These are phyloP conservation scores for Poeciliopsis presidionis DNA, from an alignment of 2,797 vertebrate genomes.

Conservation along the genomic window DNA sequence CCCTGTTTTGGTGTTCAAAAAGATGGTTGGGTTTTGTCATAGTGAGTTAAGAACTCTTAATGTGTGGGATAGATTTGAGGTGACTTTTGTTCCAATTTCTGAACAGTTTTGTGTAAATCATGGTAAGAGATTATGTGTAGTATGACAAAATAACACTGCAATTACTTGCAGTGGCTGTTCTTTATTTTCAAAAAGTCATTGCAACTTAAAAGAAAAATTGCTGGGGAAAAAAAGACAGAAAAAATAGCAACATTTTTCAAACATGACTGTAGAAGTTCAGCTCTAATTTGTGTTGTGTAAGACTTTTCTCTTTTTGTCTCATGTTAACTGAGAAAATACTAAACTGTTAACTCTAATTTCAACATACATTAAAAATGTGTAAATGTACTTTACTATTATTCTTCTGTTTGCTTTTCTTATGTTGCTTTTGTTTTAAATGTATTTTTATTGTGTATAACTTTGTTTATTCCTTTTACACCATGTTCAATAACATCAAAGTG, in stretches of 20 bases:
- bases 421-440: no score
- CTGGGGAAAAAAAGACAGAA: not conserved
- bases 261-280: not conserved
- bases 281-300: not conserved
- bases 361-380: not conserved
- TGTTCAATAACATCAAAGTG: no score
- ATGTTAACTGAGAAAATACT: not conserved
- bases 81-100: no score
- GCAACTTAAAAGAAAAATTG: not conserved
- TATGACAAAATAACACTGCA: not conserved
- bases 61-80: not conserved
- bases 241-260: not conserved
- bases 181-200: not conserved
- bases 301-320: not conserved
- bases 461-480: no score
- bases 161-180: not conserved
- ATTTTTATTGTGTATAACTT: no score
- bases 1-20: slow-evolving; percentile 15
- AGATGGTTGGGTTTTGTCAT: not conserved
- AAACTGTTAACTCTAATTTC: not conserved
- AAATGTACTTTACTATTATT: no score
- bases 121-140: no score
- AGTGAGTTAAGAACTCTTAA: not conserved
- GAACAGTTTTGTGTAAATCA: no score
- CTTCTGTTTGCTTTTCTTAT: no score